Conservation (phyloP, 2,113 vertebrate genomes). For the Paramormyrops kingsleyae region DNA sequence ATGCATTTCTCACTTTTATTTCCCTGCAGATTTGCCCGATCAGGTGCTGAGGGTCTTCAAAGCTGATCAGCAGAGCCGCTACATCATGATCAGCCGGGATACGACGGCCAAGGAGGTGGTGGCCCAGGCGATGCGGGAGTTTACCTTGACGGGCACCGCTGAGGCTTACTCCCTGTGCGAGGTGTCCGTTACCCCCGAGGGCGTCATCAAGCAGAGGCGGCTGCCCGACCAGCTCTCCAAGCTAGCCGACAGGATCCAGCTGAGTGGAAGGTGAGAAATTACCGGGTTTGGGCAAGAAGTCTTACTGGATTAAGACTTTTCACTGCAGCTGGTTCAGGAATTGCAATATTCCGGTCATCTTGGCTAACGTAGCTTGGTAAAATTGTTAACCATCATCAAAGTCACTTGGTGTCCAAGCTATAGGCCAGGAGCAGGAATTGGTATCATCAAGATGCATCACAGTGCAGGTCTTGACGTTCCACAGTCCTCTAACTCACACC, state of each 20-base stretch:
- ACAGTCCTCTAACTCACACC: background rate
- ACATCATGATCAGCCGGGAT: slow-evolving; percentile 98
- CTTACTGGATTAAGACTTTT: background rate
- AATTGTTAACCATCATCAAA: background rate
- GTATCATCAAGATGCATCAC: background rate
- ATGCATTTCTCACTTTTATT: background rate
- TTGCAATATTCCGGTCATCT: background rate
- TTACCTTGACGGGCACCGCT: slow-evolving; percentile 79
- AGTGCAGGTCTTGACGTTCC: background rate
- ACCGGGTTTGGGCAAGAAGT: background rate
- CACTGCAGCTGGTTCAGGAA: background rate
- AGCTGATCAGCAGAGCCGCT: slow-evolving; percentile 95
- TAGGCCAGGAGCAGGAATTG: background rate
- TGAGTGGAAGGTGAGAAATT: slow-evolving; percentile 83
- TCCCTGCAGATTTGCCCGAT: slow-evolving; percentile 79
- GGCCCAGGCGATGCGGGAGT: slow-evolving; percentile 89
- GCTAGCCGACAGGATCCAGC: slow-evolving; percentile 91
- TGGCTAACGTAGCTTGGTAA: background rate
- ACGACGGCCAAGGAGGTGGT: slow-evolving; percentile 97
- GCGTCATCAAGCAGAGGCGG: slow-evolving; percentile 91
- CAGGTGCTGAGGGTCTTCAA: slow-evolving; percentile 94
- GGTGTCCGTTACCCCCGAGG: slow-evolving; percentile 94
- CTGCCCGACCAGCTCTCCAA: slow-evolving; percentile 96
- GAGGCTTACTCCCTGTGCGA: slow-evolving; percentile 91
- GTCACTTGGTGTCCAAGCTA: background rate